Evolutionary conservation across 2,113 vertebrate species (phyloP).

Genomic region (Triplophysa siluroides): DNA sequence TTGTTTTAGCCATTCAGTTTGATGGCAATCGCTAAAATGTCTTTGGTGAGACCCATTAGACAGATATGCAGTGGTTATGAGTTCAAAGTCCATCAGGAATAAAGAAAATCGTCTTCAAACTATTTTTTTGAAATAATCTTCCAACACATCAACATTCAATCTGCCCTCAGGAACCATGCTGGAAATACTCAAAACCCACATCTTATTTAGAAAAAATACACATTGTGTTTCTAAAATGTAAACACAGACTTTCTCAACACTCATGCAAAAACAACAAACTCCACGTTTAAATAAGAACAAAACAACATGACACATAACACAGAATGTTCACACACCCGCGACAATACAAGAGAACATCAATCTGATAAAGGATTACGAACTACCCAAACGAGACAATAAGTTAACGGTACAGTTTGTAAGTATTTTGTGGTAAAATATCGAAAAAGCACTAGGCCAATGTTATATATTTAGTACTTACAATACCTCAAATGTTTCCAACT

Average conservation of each 20-base stretch:
- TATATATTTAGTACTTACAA: too few species aligned
- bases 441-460: too few species aligned
- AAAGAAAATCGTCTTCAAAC: background rate
- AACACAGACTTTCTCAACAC: slow-evolving; percentile 35
- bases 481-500: too few species aligned
- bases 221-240: background rate
- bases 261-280: slow-evolving; percentile 78
- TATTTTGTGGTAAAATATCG: too few species aligned
- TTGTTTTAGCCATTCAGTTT: background rate
- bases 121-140: background rate
- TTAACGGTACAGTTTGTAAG: too few species aligned
- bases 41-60: background rate
- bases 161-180: slow-evolving; percentile 9
- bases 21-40: background rate
- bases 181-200: slow-evolving; percentile 2
- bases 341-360: slow-evolving; percentile 52
- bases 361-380: slow-evolving; percentile 60
- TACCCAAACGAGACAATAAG: slow-evolving; percentile 11
- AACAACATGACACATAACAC: slow-evolving; percentile 59
- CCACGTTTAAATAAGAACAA: slow-evolving; percentile 52
- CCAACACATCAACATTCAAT: background rate
- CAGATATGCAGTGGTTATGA: background rate
- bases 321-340: background rate
- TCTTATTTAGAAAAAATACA: slow-evolving; percentile 4
- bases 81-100: background rate